Evolutionary conservation across 2,888 invertebrate genomes (phyloP).

Genomic region (Rhamnusium bicolor): DNA sequence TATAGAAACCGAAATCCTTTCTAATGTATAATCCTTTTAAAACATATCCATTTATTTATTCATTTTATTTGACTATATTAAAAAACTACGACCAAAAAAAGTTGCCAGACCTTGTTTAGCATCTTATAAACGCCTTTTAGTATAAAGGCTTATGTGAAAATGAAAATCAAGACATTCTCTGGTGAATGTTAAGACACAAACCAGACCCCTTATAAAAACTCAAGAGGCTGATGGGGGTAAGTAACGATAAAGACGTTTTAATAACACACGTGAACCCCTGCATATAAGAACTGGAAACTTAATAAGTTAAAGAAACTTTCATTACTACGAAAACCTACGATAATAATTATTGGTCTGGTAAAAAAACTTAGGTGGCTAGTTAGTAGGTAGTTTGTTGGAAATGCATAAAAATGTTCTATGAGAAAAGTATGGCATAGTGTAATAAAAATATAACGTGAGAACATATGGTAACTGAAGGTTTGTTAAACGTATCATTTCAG

Average conservation of each 20-base stretch:
- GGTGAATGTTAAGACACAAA: slow-evolving; percentile 32
- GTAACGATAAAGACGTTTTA: slow-evolving; percentile 33
- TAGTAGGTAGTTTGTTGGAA: slow-evolving; percentile 6
- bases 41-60: neutral
- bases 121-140: slow-evolving; percentile 17
- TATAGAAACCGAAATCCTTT: neutral
- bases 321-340: neutral
- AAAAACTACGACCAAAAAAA: neutral
- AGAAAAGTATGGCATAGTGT: neutral
- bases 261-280: slow-evolving; percentile 21
- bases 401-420: slow-evolving; percentile 3
- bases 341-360: slow-evolving; percentile 4
- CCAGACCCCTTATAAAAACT: slow-evolving; percentile 31
- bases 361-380: neutral
- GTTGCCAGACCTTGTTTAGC: neutral
- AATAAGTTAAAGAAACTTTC: slow-evolving; percentile 1
- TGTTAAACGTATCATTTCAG: slow-evolving; percentile 22
- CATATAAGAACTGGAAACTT: neutral
- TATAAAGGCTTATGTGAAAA: slow-evolving; percentile 22
- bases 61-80: neutral
- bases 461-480: slow-evolving; percentile 22
- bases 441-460: slow-evolving; percentile 23
- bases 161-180: slow-evolving; percentile 29
- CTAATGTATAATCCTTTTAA: neutral
- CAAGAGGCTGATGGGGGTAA: slow-evolving; percentile 25